Evolutionary conservation across 23 tunicate species (phyloP).

Genomic region (Styela clava): DNA sequence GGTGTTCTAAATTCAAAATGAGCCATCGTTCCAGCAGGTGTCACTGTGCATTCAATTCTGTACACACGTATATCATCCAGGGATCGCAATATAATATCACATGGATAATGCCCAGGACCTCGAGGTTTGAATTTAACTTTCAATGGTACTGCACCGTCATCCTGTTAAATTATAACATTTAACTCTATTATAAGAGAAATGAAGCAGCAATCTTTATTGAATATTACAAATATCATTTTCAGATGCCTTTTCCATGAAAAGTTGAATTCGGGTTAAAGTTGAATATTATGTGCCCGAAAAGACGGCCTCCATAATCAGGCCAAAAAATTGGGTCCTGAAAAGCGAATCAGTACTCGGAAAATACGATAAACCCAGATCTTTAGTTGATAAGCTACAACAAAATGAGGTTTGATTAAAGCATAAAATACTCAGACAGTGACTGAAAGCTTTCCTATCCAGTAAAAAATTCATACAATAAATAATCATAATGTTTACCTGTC

Average conservation of each 20-base stretch:
- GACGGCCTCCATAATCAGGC: too few species aligned
- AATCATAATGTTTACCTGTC: too few species aligned
- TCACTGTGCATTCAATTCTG: conserved; percentile 83
- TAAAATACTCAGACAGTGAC: background rate
- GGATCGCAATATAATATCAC: conserved; percentile 72
- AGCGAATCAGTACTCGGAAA: too few species aligned
- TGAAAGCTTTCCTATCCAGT: background rate
- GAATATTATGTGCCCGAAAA: too few species aligned
- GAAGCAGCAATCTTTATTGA: too few species aligned
- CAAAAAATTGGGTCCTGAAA: too few species aligned
- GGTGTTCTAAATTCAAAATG: conserved; percentile 75
- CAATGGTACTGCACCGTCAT: conserved; percentile 64
- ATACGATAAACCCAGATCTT: too few species aligned
- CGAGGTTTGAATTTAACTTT: conserved; percentile 52
- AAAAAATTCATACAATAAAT: too few species aligned
- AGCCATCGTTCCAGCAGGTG: conserved; percentile 72
- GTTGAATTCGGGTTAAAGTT: too few species aligned
- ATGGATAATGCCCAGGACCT: conserved; percentile 86
- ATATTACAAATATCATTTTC: background rate
- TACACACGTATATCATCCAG: conserved; percentile 65
- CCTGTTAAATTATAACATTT: conserved; percentile 40
- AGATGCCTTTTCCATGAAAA: background rate
- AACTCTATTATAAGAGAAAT: background rate
- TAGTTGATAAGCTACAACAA: too few species aligned
- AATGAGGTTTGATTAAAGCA: too few species aligned